Base-by-base conservation (phyloP, 2,797 vertebrate species). In the Lagorchestes hirsutus region DNA sequence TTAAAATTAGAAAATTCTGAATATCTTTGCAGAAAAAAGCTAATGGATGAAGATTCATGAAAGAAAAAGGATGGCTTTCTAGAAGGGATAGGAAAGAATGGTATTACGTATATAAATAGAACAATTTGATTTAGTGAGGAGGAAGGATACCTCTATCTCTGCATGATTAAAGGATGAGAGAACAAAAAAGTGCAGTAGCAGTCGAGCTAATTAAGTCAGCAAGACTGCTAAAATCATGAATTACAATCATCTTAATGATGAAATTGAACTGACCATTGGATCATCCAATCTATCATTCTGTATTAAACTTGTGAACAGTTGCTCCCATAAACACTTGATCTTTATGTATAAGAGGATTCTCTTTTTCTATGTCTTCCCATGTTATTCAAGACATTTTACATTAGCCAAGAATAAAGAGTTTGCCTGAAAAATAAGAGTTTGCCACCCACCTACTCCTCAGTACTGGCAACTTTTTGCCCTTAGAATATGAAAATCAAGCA, bases 371-470 rank as follows among this genome's bases (percentile, higher is more conserved):
- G 52, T 40, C 52, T 67, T 95, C 59, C 54, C 0, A 56, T 91
- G 52, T 16, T 95, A 54, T 22, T 14, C 90, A 54, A 90, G 55
- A 46, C 91, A 40, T 93, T 94, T 87, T 57, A 50, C 40, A 57
- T 95, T 93, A 93, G 55, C 91, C 54, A 93, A 55, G 24, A 95
- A 95, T 27, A 93, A 58, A 62, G 92, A 82, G 40, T 92, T 95
- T 93, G 18, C 58, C 55, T 34, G 54, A 50, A 57, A 95, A 95
- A 95, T 93, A n/a, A 93, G 34, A 93, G 55, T 87, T 91, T 4
- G 1, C 46, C 57, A 92, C 94, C 34, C 54, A 46, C 59, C 87
- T 18, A 31, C 10, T 22, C 34, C 54, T 12, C 14, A 91, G 28
- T 92, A 31, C 22, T 96, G 59, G 62, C 0, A 34, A 12, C n/a